Evolutionary conservation across 1,140 invertebrate genomes (phyloP).

Genomic region (Amphibalanus amphitrite): DNA sequence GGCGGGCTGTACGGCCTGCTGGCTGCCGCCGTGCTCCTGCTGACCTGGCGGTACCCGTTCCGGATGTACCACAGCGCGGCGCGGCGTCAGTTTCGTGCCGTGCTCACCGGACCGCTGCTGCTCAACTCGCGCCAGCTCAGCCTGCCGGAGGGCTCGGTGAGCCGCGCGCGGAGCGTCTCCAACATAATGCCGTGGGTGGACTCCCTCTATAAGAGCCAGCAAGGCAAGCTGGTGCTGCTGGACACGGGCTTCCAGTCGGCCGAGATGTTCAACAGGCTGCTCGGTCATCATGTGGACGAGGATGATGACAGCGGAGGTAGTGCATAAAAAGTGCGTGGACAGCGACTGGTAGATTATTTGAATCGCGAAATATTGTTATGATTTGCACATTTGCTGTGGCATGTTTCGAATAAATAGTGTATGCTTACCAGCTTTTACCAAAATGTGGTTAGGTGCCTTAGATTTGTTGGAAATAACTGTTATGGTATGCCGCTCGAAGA

Average conservation of each 20-base stretch:
- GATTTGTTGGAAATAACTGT: too few relatives aligned
- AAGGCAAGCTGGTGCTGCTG: not conserved
- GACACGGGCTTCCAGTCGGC: not conserved
- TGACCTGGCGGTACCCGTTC: not conserved
- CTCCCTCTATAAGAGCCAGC: not conserved
- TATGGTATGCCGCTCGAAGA: too few relatives aligned
- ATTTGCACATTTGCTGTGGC: too few relatives aligned
- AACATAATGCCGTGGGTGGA: not conserved
- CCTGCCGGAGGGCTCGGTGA: not conserved
- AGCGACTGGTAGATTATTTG: too few relatives aligned
- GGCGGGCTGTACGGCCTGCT: not conserved
- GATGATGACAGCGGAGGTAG: not conserved
- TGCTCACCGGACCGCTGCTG: not conserved
- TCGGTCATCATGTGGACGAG: not conserved
- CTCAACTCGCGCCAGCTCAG: not conserved
- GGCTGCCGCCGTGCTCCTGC: not conserved
- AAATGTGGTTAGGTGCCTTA: too few relatives aligned
- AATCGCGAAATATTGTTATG: too few relatives aligned
- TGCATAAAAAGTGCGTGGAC: too few relatives aligned
- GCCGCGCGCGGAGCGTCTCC: not conserved
- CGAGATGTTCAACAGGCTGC: not conserved
- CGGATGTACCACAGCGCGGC: constrained; percentile 1
- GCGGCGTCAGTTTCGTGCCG: not conserved
- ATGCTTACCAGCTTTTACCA: too few relatives aligned
- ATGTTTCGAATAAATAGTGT: too few relatives aligned